These are phyloP conservation scores for Andricus grossulariae DNA, from an alignment of 1,140 invertebrate genomes.

Conservation along the genomic window DNA sequence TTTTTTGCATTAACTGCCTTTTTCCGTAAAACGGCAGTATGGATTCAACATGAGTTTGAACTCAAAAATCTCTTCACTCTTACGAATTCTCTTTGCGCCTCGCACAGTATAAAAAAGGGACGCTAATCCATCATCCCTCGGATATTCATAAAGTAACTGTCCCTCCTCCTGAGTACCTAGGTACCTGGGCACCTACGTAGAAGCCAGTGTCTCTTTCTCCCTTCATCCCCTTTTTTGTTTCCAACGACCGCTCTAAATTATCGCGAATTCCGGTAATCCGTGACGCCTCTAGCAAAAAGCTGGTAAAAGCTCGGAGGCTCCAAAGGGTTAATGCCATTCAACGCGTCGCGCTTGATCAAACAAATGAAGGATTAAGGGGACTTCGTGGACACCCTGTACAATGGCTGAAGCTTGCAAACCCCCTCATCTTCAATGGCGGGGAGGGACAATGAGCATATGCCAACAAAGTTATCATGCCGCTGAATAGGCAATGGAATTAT, in stretches of 20 bases:
- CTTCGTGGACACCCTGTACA: slow-evolving; percentile 44
- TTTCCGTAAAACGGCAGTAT: too few relatives aligned
- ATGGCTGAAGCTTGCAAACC: slow-evolving; percentile 35
- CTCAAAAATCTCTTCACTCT: too few relatives aligned
- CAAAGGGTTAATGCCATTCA: slow-evolving; percentile 58
- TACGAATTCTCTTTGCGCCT: too few relatives aligned
- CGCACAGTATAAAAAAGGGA: too few relatives aligned
- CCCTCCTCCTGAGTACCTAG: too few relatives aligned
- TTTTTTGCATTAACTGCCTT: too few relatives aligned
- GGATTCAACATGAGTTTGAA: too few relatives aligned
- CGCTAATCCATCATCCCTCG: too few relatives aligned
- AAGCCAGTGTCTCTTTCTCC: slow-evolving; percentile 29
- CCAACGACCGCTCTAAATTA: slow-evolving; percentile 42
- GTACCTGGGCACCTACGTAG: neutral
- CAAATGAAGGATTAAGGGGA: slow-evolving; percentile 59
- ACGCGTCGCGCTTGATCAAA: slow-evolving; percentile 59
- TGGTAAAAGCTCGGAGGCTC: slow-evolving; percentile 49
- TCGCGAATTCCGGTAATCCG: slow-evolving; percentile 56
- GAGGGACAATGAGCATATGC: slow-evolving; percentile 67
- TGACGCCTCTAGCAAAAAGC: slow-evolving; percentile 45
- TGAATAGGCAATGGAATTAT: slow-evolving; percentile 70
- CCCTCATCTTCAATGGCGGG: slow-evolving; percentile 44
- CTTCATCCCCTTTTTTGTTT: slow-evolving; percentile 13
- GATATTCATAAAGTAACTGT: too few relatives aligned
- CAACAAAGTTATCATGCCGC: slow-evolving; percentile 69